Evolutionary conservation across 1,140 invertebrate genomes (phyloP), one percentile per base, ranked within the genome.

Genomic region (Manduca sexta): DNA sequence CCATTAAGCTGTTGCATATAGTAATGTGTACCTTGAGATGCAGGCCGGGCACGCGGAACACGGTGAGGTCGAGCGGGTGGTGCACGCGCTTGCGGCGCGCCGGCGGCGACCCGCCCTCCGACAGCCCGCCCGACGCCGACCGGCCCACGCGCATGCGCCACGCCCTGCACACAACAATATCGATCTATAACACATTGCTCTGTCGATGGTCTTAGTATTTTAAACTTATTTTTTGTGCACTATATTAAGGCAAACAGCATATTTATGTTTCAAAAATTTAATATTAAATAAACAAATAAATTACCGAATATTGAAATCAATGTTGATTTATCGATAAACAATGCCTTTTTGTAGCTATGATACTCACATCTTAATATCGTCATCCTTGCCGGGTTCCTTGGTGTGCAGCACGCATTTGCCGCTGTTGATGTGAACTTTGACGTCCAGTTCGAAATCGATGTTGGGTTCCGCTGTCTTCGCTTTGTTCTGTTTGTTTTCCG

Each of bases 331-430:
- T n/a, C n/a, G n/a, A n/a, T n/a, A n/a, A n/a, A n/a, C n/a, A n/a
- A n/a, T n/a, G n/a, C n/a, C n/a, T n/a, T n/a, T n/a, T n/a, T n/a
- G n/a, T n/a, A n/a, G n/a, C n/a, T n/a, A n/a, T n/a, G n/a, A 10
- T 4, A 64, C 68, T 68, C 53, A 86, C 84, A 78, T 78, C 46
- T 86, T 86, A 16, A 74, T 59, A 17, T 88, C 71, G 41, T 95
- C 94, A 33, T 95, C 93, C 51, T 88, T 90, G 0, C 84, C 81
- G 14, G 87, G 82, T 73, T 97, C 94, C 82, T 97, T 98, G 0
- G 97, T 98, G 83, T 98, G 97, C 2, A 99, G 87, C 17, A 98
- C 95, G 86, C 97, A 99, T 86, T 98, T 97, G 1, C 97, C 97
- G 64, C 95, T 97, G 73, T 98, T 98, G 43, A 99, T 97, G 49